phyloP scores from a whole-genome alignment of 2,888 invertebrate genomes.

The Cephus runcator region DNA sequence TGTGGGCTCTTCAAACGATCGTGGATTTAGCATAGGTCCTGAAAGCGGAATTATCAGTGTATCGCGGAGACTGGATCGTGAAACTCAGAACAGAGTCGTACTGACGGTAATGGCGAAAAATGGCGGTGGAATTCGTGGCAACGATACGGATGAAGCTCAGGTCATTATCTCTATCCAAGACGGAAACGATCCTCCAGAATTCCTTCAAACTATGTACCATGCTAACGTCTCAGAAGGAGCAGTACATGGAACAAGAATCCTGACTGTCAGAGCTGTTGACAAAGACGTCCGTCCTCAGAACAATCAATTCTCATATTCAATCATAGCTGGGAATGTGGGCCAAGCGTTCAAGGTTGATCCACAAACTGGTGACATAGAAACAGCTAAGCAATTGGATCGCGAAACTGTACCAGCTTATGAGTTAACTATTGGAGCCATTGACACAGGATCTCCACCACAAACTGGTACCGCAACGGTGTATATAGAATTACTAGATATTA shows the following conservation, averaged over 20 bases:
- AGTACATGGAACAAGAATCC: conserved; percentile 76
- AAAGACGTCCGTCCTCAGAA: conserved; percentile 92
- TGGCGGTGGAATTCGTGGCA: conserved; percentile 91
- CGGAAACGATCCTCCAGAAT: conserved; percentile 96
- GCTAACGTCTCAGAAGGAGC: conserved; percentile 86
- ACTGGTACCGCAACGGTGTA: conserved; percentile 90
- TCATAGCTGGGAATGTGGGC: conserved; percentile 84
- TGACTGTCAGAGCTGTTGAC: conserved; percentile 86
- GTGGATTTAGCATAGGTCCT: conserved; percentile 87
- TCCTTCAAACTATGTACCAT: conserved; percentile 82
- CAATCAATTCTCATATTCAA: conserved; percentile 91
- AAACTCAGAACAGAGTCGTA: conserved; percentile 89
- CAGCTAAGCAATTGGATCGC: conserved; percentile 80
- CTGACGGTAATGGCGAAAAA: conserved; percentile 95
- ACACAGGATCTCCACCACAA: conserved; percentile 89
- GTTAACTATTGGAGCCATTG: conserved; percentile 86
- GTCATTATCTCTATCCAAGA: conserved; percentile 94
- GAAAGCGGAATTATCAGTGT: conserved; percentile 88
- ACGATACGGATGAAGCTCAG: conserved; percentile 95
- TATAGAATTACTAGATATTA: conserved; percentile 85
- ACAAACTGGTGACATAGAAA: conserved; percentile 85
- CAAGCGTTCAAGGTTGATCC: conserved; percentile 91
- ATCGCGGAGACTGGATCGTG: conserved; percentile 83
- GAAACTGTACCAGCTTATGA: conserved; percentile 82
- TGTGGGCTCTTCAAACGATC: conserved; percentile 92